phyloP scores from a whole-genome alignment of 2,888 invertebrate species.

The Morpho achilles region DNA sequence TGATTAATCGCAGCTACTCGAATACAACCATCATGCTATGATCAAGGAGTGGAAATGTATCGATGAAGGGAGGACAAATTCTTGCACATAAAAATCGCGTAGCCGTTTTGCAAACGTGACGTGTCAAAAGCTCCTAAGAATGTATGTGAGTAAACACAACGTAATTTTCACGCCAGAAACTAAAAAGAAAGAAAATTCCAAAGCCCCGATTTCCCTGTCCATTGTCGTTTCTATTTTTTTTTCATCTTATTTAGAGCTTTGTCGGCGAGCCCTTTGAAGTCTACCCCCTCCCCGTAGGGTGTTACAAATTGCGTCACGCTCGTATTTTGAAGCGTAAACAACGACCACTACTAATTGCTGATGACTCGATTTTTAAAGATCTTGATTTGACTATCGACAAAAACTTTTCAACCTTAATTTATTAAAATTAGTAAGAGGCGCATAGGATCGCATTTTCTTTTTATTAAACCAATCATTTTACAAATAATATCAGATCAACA shows the following conservation, averaged over 20 bases:
- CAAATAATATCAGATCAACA: too few species aligned
- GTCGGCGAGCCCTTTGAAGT: conserved; percentile 76
- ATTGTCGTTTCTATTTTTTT: conserved; percentile 72
- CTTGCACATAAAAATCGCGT: conserved; percentile 20
- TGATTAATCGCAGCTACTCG: too few species aligned
- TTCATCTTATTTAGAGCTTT: conserved; percentile 79
- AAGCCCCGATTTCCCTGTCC: conserved; percentile 70
- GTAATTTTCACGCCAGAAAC: conserved; percentile 54
- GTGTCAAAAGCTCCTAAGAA: conserved; percentile 35
- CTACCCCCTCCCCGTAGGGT: conserved; percentile 50
- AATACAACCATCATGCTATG: too few species aligned
- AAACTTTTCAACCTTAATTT: too few species aligned
- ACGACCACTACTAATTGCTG: conserved; percentile 49
- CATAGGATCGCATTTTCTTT: too few species aligned
- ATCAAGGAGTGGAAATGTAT: too few species aligned
- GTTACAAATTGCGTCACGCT: conserved; percentile 74
- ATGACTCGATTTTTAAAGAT: conserved; percentile 9
- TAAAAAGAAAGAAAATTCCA: conserved; percentile 58
- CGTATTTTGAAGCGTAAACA: conserved; percentile 64
- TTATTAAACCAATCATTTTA: too few species aligned
- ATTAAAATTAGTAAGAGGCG: too few species aligned
- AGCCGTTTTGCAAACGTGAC: conserved; percentile 29
- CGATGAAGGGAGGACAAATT: too few species aligned
- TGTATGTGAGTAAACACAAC: conserved; percentile 37
- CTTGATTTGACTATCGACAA: too few species aligned